phyloP scores from a whole-genome alignment of 2,888 invertebrate genomes.

The Phyllotreta cruciferae region DNA sequence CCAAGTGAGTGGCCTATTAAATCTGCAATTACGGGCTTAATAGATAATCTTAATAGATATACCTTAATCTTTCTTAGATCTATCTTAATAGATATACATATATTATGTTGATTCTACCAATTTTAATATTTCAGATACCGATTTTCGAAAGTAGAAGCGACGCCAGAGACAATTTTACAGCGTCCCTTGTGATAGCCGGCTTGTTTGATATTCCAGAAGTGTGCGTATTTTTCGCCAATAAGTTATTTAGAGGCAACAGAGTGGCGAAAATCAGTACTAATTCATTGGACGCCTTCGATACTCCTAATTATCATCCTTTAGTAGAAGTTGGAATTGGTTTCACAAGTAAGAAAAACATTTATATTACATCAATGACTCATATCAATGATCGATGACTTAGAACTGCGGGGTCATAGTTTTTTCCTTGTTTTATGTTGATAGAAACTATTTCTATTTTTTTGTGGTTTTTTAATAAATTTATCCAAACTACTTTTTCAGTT shows the following conservation, averaged over 20 bases:
- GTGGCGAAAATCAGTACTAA: conserved; percentile 78
- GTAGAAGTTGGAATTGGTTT: conserved; percentile 84
- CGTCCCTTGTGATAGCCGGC: conserved; percentile 89
- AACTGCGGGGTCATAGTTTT: no score
- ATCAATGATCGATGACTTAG: no score
- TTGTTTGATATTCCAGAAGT: conserved; percentile 92
- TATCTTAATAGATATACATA: neutral
- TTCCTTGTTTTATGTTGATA: conserved; percentile 12
- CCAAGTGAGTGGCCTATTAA: conserved; percentile 64
- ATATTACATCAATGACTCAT: neutral
- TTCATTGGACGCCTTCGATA: conserved; percentile 80
- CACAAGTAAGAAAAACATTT: conserved; percentile 61
- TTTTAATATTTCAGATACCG: conserved; percentile 71
- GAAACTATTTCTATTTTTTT: neutral
- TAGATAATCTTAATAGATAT: neutral
- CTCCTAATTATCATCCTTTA: conserved; percentile 85
- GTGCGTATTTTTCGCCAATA: conserved; percentile 87
- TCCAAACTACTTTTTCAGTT: conserved; percentile 35
- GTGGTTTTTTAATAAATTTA: conserved; percentile 1
- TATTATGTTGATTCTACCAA: neutral
- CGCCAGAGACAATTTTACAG: conserved; percentile 91
- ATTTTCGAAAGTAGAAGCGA: conserved; percentile 94
- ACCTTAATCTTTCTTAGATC: no score
- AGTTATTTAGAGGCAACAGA: conserved; percentile 88
- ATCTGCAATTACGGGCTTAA: neutral